Evolutionary conservation across 2,797 vertebrate species (phyloP).

Genomic region (Petrocephalus sullivani): DNA sequence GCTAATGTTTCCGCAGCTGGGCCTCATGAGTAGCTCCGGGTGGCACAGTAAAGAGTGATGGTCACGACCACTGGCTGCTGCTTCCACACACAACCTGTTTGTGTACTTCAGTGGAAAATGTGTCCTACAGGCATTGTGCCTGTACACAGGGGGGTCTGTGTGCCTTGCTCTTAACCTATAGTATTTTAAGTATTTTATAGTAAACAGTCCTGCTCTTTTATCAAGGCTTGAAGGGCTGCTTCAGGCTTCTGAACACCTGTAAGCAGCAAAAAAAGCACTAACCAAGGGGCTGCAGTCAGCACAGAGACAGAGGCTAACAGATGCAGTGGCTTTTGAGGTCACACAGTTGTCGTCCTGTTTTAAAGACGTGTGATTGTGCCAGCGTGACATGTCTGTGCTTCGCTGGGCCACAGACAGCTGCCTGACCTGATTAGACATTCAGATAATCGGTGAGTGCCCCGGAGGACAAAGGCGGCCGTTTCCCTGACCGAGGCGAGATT

Average conservation of each 20-base stretch:
- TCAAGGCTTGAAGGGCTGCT: not conserved
- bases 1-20: slow-evolving; percentile 5
- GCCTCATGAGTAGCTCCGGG: not conserved
- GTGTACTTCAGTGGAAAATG: not conserved
- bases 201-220: not conserved
- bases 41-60: not conserved
- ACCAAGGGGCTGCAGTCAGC: not conserved
- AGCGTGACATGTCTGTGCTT: not conserved
- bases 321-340: not conserved
- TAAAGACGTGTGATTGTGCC: not conserved
- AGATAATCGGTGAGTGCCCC: not conserved
- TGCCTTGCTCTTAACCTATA: not conserved
- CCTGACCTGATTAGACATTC: slow-evolving; percentile 15
- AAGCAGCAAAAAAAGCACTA: not conserved
- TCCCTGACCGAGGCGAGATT: not conserved
- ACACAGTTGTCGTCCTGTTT: not conserved
- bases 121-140: not conserved
- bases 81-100: not conserved
- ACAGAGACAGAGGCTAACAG: too few relatives aligned
- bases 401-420: not conserved
- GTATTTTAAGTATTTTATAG: not conserved
- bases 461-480: not conserved
- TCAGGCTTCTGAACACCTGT: not conserved
- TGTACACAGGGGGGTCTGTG: not conserved
- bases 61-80: not conserved